These are phyloP conservation scores for Trinectes maculatus DNA, from an alignment of 2,113 vertebrate species.

Conservation along the genomic window DNA sequence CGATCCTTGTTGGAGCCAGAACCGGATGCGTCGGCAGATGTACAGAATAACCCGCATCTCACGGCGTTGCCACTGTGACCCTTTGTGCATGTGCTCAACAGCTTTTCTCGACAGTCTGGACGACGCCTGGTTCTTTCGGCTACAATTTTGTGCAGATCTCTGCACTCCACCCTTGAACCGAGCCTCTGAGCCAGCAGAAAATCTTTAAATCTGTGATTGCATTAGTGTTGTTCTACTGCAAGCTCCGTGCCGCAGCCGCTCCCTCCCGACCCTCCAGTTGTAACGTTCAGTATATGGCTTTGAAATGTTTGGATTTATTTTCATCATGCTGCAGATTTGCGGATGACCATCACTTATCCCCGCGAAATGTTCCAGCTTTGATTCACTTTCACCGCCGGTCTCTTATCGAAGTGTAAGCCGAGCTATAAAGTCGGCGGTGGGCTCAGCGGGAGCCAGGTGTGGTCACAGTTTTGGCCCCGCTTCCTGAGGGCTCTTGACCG, in stretches of 20 bases:
- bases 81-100: constrained; percentile 23
- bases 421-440: constrained; percentile 13
- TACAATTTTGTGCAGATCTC: constrained; percentile 29
- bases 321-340: constrained; percentile 12
- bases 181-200: constrained; percentile 64
- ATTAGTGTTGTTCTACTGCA: constrained; percentile 64
- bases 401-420: constrained; percentile 27
- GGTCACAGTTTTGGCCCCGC: constrained; percentile 7
- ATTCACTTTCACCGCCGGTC: constrained; percentile 5
- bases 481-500: constrained; percentile 57
- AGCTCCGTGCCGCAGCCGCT: constrained; percentile 8
- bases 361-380: constrained; percentile 14
- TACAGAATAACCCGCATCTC: not conserved
- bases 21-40: not conserved
- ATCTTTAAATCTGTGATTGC: constrained; percentile 75
- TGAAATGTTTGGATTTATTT: constrained; percentile 50
- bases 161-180: constrained; percentile 55
- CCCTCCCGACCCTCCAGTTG: constrained; percentile 34
- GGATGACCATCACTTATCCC: constrained; percentile 34
- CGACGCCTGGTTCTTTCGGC: constrained; percentile 21
- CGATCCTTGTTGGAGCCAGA: too few relatives aligned
- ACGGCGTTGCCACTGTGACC: constrained; percentile 28
- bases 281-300: constrained; percentile 34
- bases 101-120: constrained; percentile 34
- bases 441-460: constrained; percentile 27